Evolutionary conservation across 2,888 invertebrate genomes (phyloP), one percentile per base, ranked within the genome.

Genomic region (Epsilonema sp.): DNA sequence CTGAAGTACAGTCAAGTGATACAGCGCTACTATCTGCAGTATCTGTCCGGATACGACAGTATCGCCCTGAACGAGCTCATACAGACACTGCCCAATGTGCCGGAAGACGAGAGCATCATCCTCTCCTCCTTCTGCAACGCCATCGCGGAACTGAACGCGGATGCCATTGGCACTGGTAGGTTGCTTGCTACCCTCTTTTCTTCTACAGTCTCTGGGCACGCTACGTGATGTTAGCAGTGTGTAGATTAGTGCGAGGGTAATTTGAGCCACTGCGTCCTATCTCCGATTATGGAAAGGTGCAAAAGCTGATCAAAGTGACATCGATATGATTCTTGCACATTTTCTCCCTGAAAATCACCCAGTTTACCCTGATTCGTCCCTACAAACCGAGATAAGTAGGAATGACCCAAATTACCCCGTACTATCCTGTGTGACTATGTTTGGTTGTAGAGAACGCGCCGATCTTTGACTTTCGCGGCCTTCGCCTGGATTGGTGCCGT

Each of bases 11-110:
- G 83, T 58, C 86, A 87, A 71, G 87, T 94, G 8, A 81, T 94
- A 73, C 92, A 97, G 67, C 75, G 90, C 53, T 94, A 94, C 67
- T 94, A 90, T 68, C 83, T 94, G 24, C 90, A 97, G 68, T 97
- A 90, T 71, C 72, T 99, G 47, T 80, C 84, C 36, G 89, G 89
- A 13, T 94, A 83, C 68, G 97, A 99, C 73, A 84, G 92, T 20
- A 81, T 86, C 23, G 80, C 83, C 49, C 70, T 97, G 26, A 85
- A 86, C 63, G 76, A 78, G 54, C 74, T 83, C 49, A 56, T 58
- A 4, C 59, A 67, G 65, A 60, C 57, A 41, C 53, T 68, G 48
- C 54, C 61, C 25, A 61, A 61, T 47, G 65, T 65, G 48, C 85
- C 89, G 0, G 92, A 92, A 68, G 92, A 92, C 65, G 92, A 94